phyloP scores from a whole-genome alignment of 2,888 invertebrate genomes.

The Monoplex corrugatus region DNA sequence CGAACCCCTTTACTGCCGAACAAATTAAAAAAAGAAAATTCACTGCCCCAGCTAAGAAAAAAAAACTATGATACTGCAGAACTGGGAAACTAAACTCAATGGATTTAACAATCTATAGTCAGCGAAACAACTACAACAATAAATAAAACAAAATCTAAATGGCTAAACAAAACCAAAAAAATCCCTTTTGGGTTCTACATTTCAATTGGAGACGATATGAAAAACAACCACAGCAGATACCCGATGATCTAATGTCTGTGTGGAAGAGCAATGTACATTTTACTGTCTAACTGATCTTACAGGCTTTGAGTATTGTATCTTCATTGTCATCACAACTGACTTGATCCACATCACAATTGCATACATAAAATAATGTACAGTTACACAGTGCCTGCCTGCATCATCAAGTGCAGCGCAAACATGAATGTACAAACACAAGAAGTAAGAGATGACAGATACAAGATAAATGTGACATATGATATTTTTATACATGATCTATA shows the following conservation, averaged over 20 bases:
- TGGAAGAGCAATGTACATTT: background rate
- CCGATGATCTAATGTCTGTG: background rate
- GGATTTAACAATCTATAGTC: too few relatives aligned
- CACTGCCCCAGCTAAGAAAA: too few relatives aligned
- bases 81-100: too few relatives aligned
- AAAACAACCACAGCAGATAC: too few relatives aligned
- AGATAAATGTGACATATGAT: too few relatives aligned
- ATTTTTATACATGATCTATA: background rate
- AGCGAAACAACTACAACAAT: background rate
- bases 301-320: conserved; percentile 19
- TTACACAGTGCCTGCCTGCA: background rate
- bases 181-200: too few relatives aligned
- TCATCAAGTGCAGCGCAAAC: background rate
- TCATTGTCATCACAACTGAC: conserved; percentile 39
- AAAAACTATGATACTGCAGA: too few relatives aligned
- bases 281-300: background rate
- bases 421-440: too few relatives aligned
- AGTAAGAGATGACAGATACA: background rate
- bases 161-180: background rate
- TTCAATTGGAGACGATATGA: too few relatives aligned
- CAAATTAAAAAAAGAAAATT: too few relatives aligned
- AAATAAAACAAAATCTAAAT: background rate
- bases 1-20: too few relatives aligned
- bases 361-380: background rate
- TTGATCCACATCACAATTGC: background rate